Evolutionary conservation across 2,113 vertebrate species (phyloP).

Genomic region (Cricetomys ansorgei): DNA sequence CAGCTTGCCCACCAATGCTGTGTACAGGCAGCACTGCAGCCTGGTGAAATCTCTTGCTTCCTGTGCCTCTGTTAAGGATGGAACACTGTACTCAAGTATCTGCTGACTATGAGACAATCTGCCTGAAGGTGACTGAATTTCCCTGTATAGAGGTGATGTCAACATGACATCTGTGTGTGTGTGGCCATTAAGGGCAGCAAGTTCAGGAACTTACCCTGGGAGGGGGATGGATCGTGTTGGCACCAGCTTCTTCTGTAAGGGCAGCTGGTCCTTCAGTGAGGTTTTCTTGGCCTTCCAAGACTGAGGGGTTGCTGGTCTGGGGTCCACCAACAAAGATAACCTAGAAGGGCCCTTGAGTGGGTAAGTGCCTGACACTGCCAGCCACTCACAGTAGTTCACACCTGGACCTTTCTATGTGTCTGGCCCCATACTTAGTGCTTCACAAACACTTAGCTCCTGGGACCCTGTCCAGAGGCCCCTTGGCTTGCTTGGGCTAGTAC

Average conservation of each 20-base stretch:
- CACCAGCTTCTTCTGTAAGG: constrained; percentile 63
- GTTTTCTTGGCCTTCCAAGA: background rate
- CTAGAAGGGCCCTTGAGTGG: background rate
- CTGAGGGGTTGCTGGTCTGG: background rate
- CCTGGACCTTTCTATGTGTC: background rate
- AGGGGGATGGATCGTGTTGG: constrained; percentile 72
- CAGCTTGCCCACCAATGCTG: background rate
- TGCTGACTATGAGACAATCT: background rate
- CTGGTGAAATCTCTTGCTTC: background rate
- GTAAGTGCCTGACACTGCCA: background rate
- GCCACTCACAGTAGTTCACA: background rate
- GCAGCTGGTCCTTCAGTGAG: background rate
- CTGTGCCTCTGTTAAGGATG: background rate
- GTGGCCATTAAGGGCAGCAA: background rate
- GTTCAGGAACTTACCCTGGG: constrained; percentile 56
- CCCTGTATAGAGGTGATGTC: no score
- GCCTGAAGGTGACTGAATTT: background rate
- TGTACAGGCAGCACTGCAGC: background rate
- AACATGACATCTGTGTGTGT: background rate
- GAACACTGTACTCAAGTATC: background rate
- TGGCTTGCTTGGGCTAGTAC: background rate
- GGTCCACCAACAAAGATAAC: constrained; percentile 49
- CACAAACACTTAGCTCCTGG: background rate
- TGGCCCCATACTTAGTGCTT: background rate
- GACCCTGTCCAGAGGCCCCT: background rate